These are phyloP conservation scores for Perdita meconis DNA, from an alignment of 2,888 invertebrate genomes.

Conservation along the genomic window DNA sequence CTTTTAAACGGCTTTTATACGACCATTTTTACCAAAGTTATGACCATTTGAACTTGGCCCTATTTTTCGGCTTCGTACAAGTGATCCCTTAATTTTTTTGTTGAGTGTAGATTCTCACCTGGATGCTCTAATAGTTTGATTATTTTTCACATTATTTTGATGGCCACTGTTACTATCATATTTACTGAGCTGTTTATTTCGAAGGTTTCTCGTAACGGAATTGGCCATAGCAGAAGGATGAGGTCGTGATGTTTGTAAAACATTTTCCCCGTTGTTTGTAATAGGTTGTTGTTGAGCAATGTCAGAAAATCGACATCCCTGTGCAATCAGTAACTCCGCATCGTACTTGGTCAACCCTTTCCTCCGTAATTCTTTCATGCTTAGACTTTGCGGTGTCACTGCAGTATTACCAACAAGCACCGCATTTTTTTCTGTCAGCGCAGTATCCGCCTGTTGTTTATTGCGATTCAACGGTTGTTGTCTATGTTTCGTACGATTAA, in stretches of 20 bases:
- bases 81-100: too few species aligned
- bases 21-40: too few species aligned
- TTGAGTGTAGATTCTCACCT: constrained; percentile 70
- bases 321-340: constrained; percentile 93
- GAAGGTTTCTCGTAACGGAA: constrained; percentile 79
- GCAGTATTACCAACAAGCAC: constrained; percentile 78
- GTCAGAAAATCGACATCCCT: constrained; percentile 90
- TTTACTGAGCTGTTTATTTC: constrained; percentile 81
- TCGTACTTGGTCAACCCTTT: constrained; percentile 95
- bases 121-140: constrained; percentile 81
- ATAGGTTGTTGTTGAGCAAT: constrained; percentile 83
- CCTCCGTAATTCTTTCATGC: constrained; percentile 93
- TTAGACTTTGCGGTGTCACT: constrained; percentile 88
- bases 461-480: constrained; percentile 80
- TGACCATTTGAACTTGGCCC: too few species aligned
- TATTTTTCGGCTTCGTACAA: too few species aligned
- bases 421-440: constrained; percentile 79
- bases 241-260: constrained; percentile 74
- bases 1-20: too few species aligned
- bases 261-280: constrained; percentile 76
- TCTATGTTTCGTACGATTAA: constrained; percentile 92
- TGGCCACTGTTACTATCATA: constrained; percentile 57
- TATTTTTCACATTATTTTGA: constrained; percentile 64
- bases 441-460: constrained; percentile 79
- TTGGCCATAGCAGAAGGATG: constrained; percentile 74